Conservation (phyloP, 2,113 vertebrate genomes). For the Emydura subglobosa region DNA sequence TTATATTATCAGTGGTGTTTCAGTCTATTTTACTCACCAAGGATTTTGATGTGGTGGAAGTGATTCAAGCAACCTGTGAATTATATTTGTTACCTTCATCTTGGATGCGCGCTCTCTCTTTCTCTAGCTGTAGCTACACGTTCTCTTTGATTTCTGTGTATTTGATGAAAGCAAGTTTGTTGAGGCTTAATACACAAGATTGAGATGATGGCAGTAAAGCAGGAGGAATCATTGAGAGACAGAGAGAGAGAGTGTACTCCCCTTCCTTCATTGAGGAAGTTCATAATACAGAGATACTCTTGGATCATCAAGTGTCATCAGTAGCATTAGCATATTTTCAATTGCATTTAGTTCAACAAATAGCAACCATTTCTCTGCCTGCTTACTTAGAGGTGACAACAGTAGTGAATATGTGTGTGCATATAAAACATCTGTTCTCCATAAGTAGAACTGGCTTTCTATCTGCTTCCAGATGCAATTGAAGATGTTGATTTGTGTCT, state of each 20-base stretch:
- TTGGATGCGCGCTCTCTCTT: background rate
- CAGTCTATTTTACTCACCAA: background rate
- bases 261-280: background rate
- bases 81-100: background rate
- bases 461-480: background rate
- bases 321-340: background rate
- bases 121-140: no score
- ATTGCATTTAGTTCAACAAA: background rate
- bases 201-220: background rate
- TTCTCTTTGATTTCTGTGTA: background rate
- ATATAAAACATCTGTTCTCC: background rate
- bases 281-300: background rate
- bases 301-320: background rate
- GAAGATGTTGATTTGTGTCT: background rate
- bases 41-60: background rate
- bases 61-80: background rate
- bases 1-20: background rate
- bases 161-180: background rate
- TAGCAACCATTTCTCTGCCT: background rate
- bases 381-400: no score
- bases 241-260: background rate
- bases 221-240: background rate
- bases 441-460: background rate
- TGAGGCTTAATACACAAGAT: background rate
- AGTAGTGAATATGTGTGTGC: background rate